Evolutionary conservation across 2,797 vertebrate genomes (phyloP).

Genomic region (Brachymystax lenok): DNA sequence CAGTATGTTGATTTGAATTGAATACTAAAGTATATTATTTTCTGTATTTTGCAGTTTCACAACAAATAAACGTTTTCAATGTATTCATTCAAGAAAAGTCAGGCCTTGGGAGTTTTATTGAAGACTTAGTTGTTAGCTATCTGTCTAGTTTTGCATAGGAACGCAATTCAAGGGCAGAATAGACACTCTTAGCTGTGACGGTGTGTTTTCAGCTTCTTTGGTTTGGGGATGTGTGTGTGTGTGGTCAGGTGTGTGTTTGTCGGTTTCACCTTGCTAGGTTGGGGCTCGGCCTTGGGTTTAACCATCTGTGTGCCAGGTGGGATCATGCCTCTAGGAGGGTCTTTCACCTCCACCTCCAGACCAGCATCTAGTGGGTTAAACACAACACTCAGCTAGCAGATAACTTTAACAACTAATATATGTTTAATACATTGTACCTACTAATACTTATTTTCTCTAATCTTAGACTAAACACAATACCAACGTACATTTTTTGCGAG

Average conservation of each 20-base stretch:
- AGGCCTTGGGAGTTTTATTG: too few species aligned
- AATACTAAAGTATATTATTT: too few species aligned
- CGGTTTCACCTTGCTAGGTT: constrained; percentile 91
- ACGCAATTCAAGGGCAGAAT: too few species aligned
- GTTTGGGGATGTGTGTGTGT: neutral
- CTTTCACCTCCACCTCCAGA: constrained; percentile 98
- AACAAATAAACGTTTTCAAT: too few species aligned
- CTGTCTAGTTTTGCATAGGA: too few species aligned
- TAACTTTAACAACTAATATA: neutral
- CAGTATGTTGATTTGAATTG: too few species aligned
- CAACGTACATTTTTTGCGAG: neutral
- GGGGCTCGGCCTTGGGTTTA: constrained; percentile 94
- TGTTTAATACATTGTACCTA: neutral
- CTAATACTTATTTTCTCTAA: neutral
- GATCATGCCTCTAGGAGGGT: constrained; percentile 99
- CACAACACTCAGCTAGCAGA: neutral
- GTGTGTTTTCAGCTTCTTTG: neutral
- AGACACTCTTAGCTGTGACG: neutral
- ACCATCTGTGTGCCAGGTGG: constrained; percentile 96
- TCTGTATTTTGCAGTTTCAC: too few species aligned
- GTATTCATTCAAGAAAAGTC: too few species aligned
- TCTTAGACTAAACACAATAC: neutral
- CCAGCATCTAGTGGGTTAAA: constrained; percentile 85
- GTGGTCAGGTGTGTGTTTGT: neutral
- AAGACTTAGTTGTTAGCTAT: too few species aligned